Evolutionary conservation across 2,888 invertebrate genomes (phyloP).

Genomic region (Synanthedon tipuliformis): DNA sequence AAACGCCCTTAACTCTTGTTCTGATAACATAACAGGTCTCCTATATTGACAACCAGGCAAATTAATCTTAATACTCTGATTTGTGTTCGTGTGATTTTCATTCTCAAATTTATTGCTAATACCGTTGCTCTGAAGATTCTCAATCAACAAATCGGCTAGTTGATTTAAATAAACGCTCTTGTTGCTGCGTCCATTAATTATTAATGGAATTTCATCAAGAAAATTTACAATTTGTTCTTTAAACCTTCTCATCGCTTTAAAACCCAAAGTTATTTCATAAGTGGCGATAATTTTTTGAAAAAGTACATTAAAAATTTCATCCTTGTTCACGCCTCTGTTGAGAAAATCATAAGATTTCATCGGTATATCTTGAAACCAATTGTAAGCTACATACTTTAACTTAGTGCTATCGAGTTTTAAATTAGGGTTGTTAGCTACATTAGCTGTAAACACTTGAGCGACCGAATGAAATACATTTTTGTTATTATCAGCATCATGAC

Average conservation of each 20-base stretch:
- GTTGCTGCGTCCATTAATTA: slow-evolving; percentile 10
- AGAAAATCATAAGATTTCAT: slow-evolving; percentile 15
- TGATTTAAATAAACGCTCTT: slow-evolving; percentile 18
- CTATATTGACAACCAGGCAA: slow-evolving; percentile 4
- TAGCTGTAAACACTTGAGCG: slow-evolving; percentile 9
- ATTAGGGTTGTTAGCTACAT: slow-evolving; percentile 8
- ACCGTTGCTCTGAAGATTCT: slow-evolving; percentile 10
- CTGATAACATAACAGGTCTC: slow-evolving; percentile 14
- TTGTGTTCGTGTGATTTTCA: slow-evolving; percentile 1
- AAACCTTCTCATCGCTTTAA: slow-evolving; percentile 11
- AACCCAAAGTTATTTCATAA: slow-evolving; percentile 11
- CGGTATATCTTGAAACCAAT: slow-evolving; percentile 25
- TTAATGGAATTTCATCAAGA: slow-evolving; percentile 14
- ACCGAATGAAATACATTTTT: not conserved
- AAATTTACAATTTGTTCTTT: slow-evolving; percentile 19
- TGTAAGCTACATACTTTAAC: slow-evolving; percentile 19
- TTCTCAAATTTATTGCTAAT: slow-evolving; percentile 1
- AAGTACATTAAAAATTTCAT: slow-evolving; percentile 13
- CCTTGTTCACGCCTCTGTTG: slow-evolving; percentile 13
- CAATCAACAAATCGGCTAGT: slow-evolving; percentile 22
- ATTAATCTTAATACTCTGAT: slow-evolving; percentile 1
- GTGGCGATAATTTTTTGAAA: slow-evolving; percentile 16
- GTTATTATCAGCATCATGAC: not conserved
- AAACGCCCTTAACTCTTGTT: slow-evolving; percentile 22
- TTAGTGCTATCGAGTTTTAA: not conserved